Evolutionary conservation across 2,797 vertebrate species (phyloP).

Genomic region (Muscicapa striata): DNA sequence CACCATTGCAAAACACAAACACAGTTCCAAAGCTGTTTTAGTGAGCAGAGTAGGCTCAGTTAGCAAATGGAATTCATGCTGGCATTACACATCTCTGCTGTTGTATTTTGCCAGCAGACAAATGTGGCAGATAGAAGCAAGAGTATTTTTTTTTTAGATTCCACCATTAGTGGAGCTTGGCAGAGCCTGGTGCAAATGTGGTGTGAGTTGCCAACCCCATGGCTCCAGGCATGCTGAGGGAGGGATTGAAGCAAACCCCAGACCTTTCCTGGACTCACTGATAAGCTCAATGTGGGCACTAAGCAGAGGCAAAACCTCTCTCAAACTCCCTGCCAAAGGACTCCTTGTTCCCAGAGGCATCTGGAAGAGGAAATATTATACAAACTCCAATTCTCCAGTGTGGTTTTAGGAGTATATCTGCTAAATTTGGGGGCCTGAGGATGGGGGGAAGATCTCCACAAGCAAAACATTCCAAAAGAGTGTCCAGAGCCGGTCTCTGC

Average conservation of each 20-base stretch:
- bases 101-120: neutral
- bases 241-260: neutral
- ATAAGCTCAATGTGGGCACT: neutral
- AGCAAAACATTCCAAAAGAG: neutral
- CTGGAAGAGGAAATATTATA: neutral
- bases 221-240: neutral
- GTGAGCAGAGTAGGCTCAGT: neutral
- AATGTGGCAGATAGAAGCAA: neutral
- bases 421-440: neutral
- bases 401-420: neutral
- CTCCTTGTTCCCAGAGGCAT: neutral
- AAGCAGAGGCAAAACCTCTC: neutral
- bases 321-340: neutral
- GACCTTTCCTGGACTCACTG: neutral
- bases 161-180: neutral
- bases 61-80: neutral
- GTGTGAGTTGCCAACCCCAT: neutral
- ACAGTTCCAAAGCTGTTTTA: neutral
- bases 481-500: neutral
- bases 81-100: fast-evolving
- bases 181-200: neutral
- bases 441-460: neutral
- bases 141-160: neutral
- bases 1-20: neutral
- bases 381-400: neutral